Evolutionary conservation across 2,113 vertebrate species (phyloP), one percentile per base, ranked within the genome.

Genomic region (Columba livia): DNA sequence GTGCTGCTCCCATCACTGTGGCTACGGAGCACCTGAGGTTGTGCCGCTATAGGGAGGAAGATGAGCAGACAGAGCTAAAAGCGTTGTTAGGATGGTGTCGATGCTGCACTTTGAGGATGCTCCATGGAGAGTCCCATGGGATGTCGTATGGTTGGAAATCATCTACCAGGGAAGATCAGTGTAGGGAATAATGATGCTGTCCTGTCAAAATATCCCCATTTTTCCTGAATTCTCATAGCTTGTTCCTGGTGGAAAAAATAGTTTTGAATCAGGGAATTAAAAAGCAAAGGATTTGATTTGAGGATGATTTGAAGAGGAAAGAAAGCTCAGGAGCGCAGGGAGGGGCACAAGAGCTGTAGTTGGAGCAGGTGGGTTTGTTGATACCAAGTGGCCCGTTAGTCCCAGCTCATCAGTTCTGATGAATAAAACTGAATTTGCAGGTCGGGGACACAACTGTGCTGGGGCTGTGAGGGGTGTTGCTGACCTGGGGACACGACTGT

Each of bases 1-100:
- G 3, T 31, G 42, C 42, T 2, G 1, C 4, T 18, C 29, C 3
- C 7, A 0, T n/a, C 42, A 0, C 64, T 9, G 60, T 0, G 51
- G 89, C 38, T 65, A 11, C 85, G 2, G 51, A 48, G 81, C 69
- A 13, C 29, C 85, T 8, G 70, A 48, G 53, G 3, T 4, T 25
- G 58, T 56, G 71, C 8, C 18, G 19, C 28, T 36, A 21, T 44
- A 5, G 5, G 10, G 57, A 24, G 2, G 24, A 23, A 20, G 64
- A 38, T 3, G 47, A 11, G 40, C 21, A 12, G 50, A 19, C 64
- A 4, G 29, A 7, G 38, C 18, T 12, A 9, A 7, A 25, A 8
- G 1, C 0, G 8, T 13, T 8, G 47, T 65, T 24, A 77, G 31
- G 36, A 7, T 34, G 14, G 15, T 6, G 71, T 10, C 7, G 50